These are phyloP conservation scores for Heliconius ismenius DNA, from an alignment of 2,888 invertebrate species.

Conservation along the genomic window DNA sequence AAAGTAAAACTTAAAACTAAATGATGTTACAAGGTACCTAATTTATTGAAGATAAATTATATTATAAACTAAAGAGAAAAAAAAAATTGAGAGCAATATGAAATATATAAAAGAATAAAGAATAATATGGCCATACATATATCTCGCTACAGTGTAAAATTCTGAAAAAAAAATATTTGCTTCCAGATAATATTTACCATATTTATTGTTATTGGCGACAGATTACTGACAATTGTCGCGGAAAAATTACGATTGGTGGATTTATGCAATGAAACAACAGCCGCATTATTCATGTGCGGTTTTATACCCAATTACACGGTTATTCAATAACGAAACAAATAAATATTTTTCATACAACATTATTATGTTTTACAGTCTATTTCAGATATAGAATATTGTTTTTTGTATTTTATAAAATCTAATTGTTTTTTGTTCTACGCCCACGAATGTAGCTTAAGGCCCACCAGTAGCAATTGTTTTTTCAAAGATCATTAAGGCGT, in stretches of 20 bases:
- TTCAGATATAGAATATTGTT: neutral
- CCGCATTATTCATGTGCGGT: slow-evolving; percentile 38
- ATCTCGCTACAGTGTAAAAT: neutral
- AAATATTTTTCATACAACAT: neutral
- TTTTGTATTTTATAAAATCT: neutral
- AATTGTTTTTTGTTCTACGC: neutral
- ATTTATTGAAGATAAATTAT: neutral
- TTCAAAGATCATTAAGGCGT: no score
- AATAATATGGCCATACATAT: no score
- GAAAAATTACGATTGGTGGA: slow-evolving; percentile 36
- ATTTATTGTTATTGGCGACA: slow-evolving; percentile 34
- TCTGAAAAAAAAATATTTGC: neutral
- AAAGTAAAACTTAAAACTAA: neutral
- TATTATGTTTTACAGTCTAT: neutral
- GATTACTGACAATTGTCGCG: slow-evolving; percentile 36
- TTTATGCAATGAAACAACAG: slow-evolving; percentile 41
- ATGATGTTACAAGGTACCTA: neutral
- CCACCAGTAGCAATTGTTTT: no score
- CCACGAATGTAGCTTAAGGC: neutral
- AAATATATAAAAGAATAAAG: no score
- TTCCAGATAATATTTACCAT: slow-evolving; percentile 10
- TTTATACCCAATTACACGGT: slow-evolving; percentile 35
- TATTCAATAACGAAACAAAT: slow-evolving; percentile 22
- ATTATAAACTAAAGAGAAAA: no score
- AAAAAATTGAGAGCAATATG: no score